phyloP scores from a whole-genome alignment of 2,113 vertebrate species.

The Microcebus ravelobensis region DNA sequence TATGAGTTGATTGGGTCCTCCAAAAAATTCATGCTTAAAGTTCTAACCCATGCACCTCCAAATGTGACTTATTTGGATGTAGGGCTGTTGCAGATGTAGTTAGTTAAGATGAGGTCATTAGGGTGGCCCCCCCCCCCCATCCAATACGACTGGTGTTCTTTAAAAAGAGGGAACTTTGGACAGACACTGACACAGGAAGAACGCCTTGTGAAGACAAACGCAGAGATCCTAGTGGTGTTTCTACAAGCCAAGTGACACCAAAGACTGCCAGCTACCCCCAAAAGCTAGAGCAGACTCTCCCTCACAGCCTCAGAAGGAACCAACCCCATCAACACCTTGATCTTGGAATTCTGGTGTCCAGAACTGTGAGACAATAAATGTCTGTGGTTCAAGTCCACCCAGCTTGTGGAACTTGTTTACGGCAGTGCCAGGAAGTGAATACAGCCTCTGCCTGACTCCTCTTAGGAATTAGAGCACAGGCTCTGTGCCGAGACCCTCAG shows the following conservation, averaged over 20 bases:
- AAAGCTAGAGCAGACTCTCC: too few relatives aligned
- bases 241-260: background rate
- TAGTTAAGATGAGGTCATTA: background rate
- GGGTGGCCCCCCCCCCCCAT: background rate
- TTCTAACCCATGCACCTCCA: background rate
- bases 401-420: background rate
- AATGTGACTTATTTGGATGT: background rate
- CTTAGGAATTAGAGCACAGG: background rate
- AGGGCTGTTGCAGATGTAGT: background rate
- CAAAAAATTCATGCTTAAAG: background rate
- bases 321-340: background rate
- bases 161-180: background rate
- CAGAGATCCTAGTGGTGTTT: background rate
- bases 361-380: background rate
- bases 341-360: background rate
- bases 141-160: background rate
- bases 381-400: background rate
- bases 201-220: background rate
- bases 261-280: background rate
- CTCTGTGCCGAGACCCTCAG: background rate
- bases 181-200: background rate
- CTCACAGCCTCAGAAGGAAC: background rate
- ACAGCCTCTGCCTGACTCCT: background rate
- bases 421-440: rapidly evolving
- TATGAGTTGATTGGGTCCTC: background rate